Evolutionary conservation across 2,797 vertebrate genomes (phyloP), one percentile per base, ranked within the genome.

Genomic region (Hemibagrus guttatus): DNA sequence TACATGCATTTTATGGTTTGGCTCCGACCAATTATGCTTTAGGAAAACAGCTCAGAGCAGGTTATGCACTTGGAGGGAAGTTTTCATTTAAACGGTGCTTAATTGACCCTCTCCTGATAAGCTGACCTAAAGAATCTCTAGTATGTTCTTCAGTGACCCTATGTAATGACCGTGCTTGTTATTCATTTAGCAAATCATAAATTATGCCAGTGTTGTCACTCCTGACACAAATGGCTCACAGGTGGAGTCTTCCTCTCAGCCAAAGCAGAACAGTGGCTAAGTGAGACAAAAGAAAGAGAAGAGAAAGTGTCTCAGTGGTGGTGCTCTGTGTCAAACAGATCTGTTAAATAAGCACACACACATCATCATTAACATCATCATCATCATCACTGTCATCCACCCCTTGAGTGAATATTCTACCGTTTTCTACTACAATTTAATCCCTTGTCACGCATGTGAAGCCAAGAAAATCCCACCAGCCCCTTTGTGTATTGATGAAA

Each of bases 111-210:
- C 72, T 49, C 26, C 56, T 81, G 39, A 2, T 69, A n/a, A 49
- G 39, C 14, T 16, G 2, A 35, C 46, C 64, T 66, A 54, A 46
- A 39, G 5, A 84, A 64, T 72, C 69, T 87, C 74, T 84, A 42
- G 61, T n/a, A 78, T 21, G 28, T 63, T 87, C n/a, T 66, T 84
- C 46, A 28, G 3, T 84, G 46, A 87, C 42, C 66, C 12, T 26
- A 14, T 85, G 42, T 56, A 58, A 75, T 56, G 39, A 56, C 16
- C 0, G 87, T 64, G 39, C 54, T n/a, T 71, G 56, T 68, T 74
- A 64, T 59, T 56, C 63, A 80, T 86, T 86, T 86, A 84, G 52
- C 75, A 46, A 82, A 69, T 56, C 63, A 59, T 86, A 84, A 85
- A 86, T 87, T 82, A 84, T 35, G 46, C 69, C 81, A 72, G 49